Base-by-base conservation (phyloP, 2,888 invertebrate genomes). In the Thyatira batis region DNA sequence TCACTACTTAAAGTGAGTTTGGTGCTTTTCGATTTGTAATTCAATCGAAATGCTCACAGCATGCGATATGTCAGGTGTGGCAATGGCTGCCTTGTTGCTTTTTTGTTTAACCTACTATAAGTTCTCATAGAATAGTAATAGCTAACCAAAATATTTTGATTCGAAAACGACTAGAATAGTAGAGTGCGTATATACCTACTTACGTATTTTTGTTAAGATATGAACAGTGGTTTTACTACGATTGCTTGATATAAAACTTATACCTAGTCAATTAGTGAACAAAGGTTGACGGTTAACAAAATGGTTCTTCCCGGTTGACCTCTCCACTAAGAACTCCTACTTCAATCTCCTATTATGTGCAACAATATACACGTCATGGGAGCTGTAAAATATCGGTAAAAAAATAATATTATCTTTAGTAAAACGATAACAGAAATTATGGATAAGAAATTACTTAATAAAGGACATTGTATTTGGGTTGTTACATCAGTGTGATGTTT, bases 11-110 rank as follows among this genome's bases (percentile, higher is more conserved):
- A 73, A 76, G 67, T 70, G 72, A 65, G 79, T 80, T 79, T 83
- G 8, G 39, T 82, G 76, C 79, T 65, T 74, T 80, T 73, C 71
- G 77, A 80, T 85, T 81, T 81, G 81, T 84, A 84, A 85, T 85
- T 82, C 82, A 84, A 87, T 84, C 77, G 76, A 80, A 77, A 78
- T 75, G 78, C 79, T 76, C 78, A 64, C 81, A 77, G 80, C 82
- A 78, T 84, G 83, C 77, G 75, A 82, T 82, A 80, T 84, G 80
- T 80, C 78, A 76, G 67, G 69, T 85, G 80, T 76, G 70, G 86
- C 71, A 84, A 88, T 63, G 67, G 60, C 49, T 53, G 67, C 65
- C 67, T 75, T 71, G 73, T 75, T 73, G 75, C 70, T 69, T 74
- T 78, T 67, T 71, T 65, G 64, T 73, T 73, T 62, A 8, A 58